Evolutionary conservation across 1,140 invertebrate species (phyloP).

Genomic region (Drosophila insularis): DNA sequence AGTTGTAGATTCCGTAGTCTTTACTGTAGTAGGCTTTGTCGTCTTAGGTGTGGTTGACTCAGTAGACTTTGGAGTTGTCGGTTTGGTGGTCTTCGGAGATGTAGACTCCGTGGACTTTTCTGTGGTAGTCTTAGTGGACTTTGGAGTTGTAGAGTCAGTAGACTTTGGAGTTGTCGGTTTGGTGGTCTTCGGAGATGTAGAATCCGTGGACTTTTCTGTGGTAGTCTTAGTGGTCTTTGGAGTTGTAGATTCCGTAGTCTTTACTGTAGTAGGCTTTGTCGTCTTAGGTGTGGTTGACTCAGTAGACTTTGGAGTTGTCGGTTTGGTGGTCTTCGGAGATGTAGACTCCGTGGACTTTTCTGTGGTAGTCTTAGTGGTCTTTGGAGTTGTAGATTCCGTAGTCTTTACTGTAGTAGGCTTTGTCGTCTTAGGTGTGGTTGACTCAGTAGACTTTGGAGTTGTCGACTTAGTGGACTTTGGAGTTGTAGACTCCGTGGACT

Average conservation of each 20-base stretch:
- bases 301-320: background rate
- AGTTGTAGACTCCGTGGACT: background rate
- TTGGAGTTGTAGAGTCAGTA: background rate
- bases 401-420: background rate
- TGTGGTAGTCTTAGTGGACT: background rate
- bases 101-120: background rate
- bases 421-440: background rate
- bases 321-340: background rate
- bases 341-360: slow-evolving; percentile 2
- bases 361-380: no score
- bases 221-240: background rate
- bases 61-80: background rate
- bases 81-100: background rate
- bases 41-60: background rate
- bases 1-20: background rate
- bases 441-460: background rate
- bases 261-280: background rate
- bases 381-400: background rate
- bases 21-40: no score
- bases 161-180: background rate
- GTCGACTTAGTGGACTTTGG: background rate
- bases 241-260: background rate
- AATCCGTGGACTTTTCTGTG: background rate
- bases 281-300: background rate
- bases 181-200: background rate